These are phyloP conservation scores for Buceros bicornis DNA, from an alignment of 2,797 vertebrate species.

Conservation along the genomic window DNA sequence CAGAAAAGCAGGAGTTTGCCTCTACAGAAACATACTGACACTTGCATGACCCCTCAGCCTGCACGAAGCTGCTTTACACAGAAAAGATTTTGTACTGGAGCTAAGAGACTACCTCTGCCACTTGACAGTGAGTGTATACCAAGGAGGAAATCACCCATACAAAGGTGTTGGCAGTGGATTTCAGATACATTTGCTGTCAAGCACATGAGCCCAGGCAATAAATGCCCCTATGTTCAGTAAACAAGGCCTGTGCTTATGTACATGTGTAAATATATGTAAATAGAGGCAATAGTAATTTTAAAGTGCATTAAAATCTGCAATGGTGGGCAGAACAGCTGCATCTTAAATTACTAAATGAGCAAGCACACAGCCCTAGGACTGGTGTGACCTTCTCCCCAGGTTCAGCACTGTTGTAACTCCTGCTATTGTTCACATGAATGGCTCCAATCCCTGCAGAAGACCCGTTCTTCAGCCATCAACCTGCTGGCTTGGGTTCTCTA, in stretches of 20 bases:
- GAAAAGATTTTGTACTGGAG: background rate
- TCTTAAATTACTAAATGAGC: background rate
- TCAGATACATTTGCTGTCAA: background rate
- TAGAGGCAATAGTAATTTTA: background rate
- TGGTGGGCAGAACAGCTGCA: background rate
- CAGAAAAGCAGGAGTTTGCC: background rate
- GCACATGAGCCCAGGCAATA: background rate
- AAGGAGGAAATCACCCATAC: background rate
- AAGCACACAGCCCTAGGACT: background rate
- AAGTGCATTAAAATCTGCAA: background rate
- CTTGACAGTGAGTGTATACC: background rate
- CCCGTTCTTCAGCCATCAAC: background rate
- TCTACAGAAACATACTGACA: fast-evolving
- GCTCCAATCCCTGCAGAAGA: background rate
- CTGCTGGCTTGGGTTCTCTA: background rate
- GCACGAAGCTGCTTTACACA: fast-evolving
- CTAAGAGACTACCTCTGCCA: background rate
- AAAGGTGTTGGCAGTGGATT: background rate
- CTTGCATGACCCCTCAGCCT: fast-evolving
- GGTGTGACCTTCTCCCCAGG: background rate
- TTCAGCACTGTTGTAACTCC: background rate
- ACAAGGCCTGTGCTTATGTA: background rate
- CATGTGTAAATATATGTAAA: background rate
- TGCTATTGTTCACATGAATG: background rate
- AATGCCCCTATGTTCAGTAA: background rate